Conservation (phyloP, 2,113 vertebrate species). For the Heterotis niloticus region DNA sequence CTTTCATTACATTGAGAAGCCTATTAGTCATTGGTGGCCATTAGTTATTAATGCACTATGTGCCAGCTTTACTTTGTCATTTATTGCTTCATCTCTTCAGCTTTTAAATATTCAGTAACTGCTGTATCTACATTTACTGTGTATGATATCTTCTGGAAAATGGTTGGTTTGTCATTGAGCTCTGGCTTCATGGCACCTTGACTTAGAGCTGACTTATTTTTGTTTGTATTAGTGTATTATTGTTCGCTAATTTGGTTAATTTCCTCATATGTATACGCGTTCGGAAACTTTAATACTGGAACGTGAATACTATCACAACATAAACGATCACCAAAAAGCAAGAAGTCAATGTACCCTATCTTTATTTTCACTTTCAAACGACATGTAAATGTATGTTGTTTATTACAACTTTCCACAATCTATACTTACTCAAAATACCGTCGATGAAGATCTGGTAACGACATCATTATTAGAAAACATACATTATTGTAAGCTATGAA, state of each 20-base stretch:
- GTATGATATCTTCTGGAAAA: constrained; percentile 54
- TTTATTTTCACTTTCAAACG: constrained; percentile 31
- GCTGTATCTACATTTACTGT: constrained; percentile 75
- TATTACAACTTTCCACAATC: no score
- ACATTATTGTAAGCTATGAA: no score
- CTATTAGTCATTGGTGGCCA: constrained; percentile 69
- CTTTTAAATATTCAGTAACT: constrained; percentile 78
- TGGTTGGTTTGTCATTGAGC: constrained; percentile 31
- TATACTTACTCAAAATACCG: no score
- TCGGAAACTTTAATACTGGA: constrained; percentile 9
- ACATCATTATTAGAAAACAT: no score
- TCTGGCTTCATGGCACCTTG: constrained; percentile 21
- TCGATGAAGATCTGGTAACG: no score
- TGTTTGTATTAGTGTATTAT: neutral
- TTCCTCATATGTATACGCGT: constrained; percentile 7
- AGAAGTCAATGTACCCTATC: constrained; percentile 35
- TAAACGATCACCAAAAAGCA: neutral
- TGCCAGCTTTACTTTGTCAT: constrained; percentile 76
- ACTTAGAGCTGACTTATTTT: neutral
- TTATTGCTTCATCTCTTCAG: constrained; percentile 74
- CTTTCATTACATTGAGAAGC: constrained; percentile 73
- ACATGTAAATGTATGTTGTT: neutral
- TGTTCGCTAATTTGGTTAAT: constrained; percentile 13
- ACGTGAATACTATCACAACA: no score
- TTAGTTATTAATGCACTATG: constrained; percentile 75